Conservation (phyloP, 1,140 invertebrate genomes). For the Bombyx mandarina region DNA sequence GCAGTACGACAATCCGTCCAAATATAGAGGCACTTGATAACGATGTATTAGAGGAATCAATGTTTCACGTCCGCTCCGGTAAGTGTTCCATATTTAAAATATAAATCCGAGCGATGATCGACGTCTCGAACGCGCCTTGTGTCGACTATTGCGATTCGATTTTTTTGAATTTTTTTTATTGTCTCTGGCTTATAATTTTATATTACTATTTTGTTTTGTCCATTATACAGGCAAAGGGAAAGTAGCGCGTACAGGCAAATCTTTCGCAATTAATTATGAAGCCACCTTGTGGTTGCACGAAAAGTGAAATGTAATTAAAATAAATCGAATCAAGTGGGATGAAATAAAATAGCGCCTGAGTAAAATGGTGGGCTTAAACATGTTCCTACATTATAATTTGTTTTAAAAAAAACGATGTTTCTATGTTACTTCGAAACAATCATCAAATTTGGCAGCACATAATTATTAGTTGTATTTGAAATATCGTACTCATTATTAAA, state of each 20-base stretch:
- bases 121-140: constrained; percentile 19
- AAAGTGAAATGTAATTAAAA: too few species aligned
- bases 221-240: too few species aligned
- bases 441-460: too few species aligned
- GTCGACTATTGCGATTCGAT: not conserved
- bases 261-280: too few species aligned
- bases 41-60: constrained; percentile 57
- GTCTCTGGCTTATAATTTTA: not conserved
- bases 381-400: too few species aligned
- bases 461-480: constrained; percentile 6
- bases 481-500: not conserved
- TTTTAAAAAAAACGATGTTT: too few species aligned
- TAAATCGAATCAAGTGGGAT: too few species aligned
- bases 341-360: too few species aligned
- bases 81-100: constrained; percentile 57
- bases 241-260: too few species aligned
- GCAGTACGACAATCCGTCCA: constrained; percentile 46
- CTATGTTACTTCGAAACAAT: too few species aligned
- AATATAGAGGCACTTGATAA: constrained; percentile 63
- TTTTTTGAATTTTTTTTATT: not conserved
- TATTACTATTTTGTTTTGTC: not conserved
- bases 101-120: constrained; percentile 27
- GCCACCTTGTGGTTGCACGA: too few species aligned
- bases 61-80: constrained; percentile 45
- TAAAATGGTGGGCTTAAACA: too few species aligned